Evolutionary conservation across 2,888 invertebrate species (phyloP), one percentile per base, ranked within the genome.

Genomic region (Phyllotreta cruciferae): DNA sequence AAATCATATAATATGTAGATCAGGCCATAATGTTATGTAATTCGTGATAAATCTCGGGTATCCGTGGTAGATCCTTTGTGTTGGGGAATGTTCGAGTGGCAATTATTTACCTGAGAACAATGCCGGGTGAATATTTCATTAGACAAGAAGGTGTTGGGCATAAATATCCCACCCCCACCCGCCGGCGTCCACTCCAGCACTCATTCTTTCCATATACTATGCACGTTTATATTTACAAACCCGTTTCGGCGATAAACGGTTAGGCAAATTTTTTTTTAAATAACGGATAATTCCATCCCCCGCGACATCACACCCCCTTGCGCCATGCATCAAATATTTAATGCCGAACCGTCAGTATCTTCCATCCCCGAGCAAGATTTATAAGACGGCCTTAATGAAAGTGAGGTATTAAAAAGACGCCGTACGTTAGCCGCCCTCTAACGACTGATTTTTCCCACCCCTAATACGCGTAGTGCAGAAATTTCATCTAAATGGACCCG

Each of bases 301-400:
- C 24, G 24, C 24, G 4, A 24, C 24, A 24, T 24, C 1, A 24
- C 24, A 24, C 4, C 24, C 24, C 24, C 24, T 24, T 24, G 4
- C 24, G 24, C 24, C 52, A 38, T 52, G 10, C 37, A 52, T 52
- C 52, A 37, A 52, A 52, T 52, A 52, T 52, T 52, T 52, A 52
- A 37, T 13, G 10, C 37, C 38, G 38, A 37, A 52, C 24, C 52
- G 11, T 52, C 37, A 52, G 10, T 38, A 52, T 38, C 11, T 52
- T 52, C 38, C 38, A 52, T 52, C 37, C 36, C 37, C 10, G 14
- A 8, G 13, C 1, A 78, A 79, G 80, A 81, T 81, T 81, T 80
- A 81, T 80, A 75, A 71, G 72, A 72, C 71, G 72, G 75, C 78
- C 75, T 75, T 81, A 81, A 81, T 81, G 80, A 81, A 79, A 80